Conservation (phyloP, 2,113 vertebrate species). For the Geococcyx californianus region DNA sequence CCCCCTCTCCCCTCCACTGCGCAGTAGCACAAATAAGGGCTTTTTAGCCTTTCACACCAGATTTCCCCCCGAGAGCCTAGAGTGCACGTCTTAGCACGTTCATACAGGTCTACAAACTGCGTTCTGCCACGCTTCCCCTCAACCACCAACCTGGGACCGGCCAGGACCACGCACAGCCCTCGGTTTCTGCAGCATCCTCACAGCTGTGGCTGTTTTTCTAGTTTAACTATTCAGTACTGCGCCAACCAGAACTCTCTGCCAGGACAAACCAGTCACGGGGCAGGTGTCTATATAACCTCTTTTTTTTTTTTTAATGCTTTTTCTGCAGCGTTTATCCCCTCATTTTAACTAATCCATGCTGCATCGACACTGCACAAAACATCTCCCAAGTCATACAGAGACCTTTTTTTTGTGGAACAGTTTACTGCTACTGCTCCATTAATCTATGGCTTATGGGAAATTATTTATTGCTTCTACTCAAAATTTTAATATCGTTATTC, state of each 20-base stretch:
- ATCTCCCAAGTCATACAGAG: background rate
- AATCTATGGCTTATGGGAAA: background rate
- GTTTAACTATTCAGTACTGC: background rate
- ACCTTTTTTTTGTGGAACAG: background rate
- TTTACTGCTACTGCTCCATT: background rate
- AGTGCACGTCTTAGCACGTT: background rate
- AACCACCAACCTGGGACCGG: background rate
- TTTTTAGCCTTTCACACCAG: background rate
- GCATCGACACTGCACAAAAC: background rate
- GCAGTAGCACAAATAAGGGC: background rate
- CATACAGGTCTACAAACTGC: background rate
- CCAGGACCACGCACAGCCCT: accelerated
- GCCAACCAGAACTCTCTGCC: background rate
- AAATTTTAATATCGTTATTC: background rate
- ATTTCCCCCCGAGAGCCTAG: background rate
- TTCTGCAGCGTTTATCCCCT: background rate
- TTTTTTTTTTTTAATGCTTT: background rate
- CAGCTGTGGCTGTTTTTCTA: background rate
- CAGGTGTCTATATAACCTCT: background rate
- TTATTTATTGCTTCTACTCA: background rate
- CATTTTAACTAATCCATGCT: background rate
- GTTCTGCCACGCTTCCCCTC: background rate
- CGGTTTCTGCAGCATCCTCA: background rate
- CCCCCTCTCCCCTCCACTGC: background rate
- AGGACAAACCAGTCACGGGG: background rate